These are phyloP conservation scores for Diogma glabrata DNA, from an alignment of 2,888 invertebrate genomes.

Conservation along the genomic window DNA sequence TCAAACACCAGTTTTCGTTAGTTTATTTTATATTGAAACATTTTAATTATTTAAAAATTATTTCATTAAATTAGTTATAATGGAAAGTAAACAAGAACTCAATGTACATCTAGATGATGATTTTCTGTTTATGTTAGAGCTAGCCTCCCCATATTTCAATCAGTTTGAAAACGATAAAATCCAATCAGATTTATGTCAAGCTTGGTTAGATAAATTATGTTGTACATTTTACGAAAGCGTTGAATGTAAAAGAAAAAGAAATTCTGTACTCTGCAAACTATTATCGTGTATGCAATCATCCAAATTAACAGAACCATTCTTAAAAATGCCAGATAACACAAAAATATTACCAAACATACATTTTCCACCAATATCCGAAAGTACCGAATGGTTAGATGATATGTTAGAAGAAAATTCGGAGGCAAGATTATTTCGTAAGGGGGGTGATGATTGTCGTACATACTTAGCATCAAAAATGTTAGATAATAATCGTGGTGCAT, in stretches of 20 bases:
- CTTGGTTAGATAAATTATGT: too few species aligned
- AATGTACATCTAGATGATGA: too few species aligned
- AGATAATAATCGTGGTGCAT: slow-evolving; percentile 22
- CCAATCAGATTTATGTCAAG: too few species aligned
- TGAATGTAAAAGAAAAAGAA: slow-evolving; percentile 25
- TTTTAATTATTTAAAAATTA: too few species aligned
- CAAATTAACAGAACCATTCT: slow-evolving; percentile 24
- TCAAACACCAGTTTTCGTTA: too few species aligned
- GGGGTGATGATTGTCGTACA: slow-evolving; percentile 15
- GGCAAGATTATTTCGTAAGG: background rate
- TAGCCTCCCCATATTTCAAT: too few species aligned
- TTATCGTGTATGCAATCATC: slow-evolving; percentile 24
- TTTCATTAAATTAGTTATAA: too few species aligned
- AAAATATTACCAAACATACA: slow-evolving; percentile 8
- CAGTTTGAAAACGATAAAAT: too few species aligned
- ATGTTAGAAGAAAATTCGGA: slow-evolving; percentile 2
- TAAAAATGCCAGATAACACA: slow-evolving; percentile 20
- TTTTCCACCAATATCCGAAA: background rate
- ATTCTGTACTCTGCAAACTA: slow-evolving; percentile 26
- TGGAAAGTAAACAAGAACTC: too few species aligned
- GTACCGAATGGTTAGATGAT: slow-evolving; percentile 14
- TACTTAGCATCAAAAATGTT: slow-evolving; percentile 22
- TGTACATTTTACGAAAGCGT: too few species aligned
- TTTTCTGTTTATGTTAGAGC: too few species aligned
- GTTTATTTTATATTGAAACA: too few species aligned